Conservation (phyloP, 1,140 invertebrate species). For the Achroia grisella region DNA sequence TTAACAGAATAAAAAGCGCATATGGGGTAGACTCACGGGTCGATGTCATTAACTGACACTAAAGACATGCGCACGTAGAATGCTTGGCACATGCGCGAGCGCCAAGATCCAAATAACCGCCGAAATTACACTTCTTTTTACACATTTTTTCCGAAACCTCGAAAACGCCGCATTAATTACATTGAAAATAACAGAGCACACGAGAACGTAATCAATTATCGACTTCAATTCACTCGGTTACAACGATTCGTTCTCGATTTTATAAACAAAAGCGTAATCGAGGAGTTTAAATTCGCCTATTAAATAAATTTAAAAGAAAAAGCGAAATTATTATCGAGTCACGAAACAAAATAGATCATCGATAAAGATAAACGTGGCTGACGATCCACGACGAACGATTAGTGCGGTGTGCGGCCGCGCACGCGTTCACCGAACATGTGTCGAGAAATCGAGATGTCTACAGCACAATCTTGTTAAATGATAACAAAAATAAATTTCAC, state of each 20-base stretch:
- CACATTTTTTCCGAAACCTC: conserved; percentile 17
- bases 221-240: too few relatives aligned
- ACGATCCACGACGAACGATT: conserved; percentile 47
- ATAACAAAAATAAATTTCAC: conserved; percentile 66
- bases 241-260: too few relatives aligned
- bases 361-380: conserved; percentile 41
- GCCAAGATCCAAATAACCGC: conserved; percentile 44
- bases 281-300: too few relatives aligned
- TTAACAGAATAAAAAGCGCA: conserved; percentile 24
- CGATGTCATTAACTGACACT: conserved; percentile 60
- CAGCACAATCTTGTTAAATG: conserved; percentile 45
- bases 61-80: conserved; percentile 56
- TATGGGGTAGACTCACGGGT: conserved; percentile 50
- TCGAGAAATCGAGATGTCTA: conserved; percentile 20
- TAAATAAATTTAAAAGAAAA: too few relatives aligned
- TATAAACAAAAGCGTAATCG: too few relatives aligned
- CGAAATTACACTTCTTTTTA: conserved; percentile 25
- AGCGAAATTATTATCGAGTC: too few relatives aligned
- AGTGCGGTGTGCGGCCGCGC: conserved; percentile 35
- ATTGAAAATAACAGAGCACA: not conserved
- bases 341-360: conserved; percentile 1
- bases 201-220: too few relatives aligned
- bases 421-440: conserved; percentile 42
- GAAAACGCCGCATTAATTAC: not conserved
- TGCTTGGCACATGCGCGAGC: conserved; percentile 54